These are phyloP conservation scores for Nineta flava DNA, from an alignment of 2,888 invertebrate species.

Conservation along the genomic window DNA sequence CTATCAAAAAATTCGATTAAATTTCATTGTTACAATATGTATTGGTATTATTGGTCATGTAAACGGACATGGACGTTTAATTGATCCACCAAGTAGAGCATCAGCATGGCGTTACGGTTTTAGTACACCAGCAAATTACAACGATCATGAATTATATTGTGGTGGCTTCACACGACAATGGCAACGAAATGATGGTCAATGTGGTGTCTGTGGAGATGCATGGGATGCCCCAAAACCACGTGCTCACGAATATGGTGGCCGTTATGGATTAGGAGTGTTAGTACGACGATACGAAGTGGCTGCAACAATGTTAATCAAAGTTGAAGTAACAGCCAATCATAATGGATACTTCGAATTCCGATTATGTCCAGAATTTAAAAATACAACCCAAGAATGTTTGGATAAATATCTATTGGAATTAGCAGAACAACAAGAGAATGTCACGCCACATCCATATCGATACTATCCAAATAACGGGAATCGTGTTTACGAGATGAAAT, in stretches of 20 bases:
- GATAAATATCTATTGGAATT: conserved; percentile 51
- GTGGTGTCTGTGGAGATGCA: conserved; percentile 75
- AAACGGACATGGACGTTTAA: conserved; percentile 52
- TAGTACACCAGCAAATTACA: conserved; percentile 74
- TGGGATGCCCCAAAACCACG: conserved; percentile 59
- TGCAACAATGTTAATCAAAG: conserved; percentile 50
- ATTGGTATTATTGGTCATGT: neutral
- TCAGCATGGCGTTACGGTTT: conserved; percentile 84
- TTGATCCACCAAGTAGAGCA: conserved; percentile 75
- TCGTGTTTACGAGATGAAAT: conserved; percentile 58
- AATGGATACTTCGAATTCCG: conserved; percentile 76
- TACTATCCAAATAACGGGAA: conserved; percentile 67
- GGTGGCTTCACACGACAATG: conserved; percentile 77
- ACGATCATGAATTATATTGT: conserved; percentile 77
- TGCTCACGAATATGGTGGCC: conserved; percentile 68
- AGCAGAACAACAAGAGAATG: conserved; percentile 24
- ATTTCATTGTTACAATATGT: neutral
- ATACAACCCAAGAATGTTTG: conserved; percentile 59
- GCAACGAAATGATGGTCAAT: conserved; percentile 65
- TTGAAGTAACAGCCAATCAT: conserved; percentile 80
- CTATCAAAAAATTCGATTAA: neutral
- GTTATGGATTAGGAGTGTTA: conserved; percentile 66
- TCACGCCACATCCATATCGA: conserved; percentile 36
- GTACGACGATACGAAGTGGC: conserved; percentile 61
- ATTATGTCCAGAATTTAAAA: conserved; percentile 55